These are phyloP conservation scores for Carassius gibelio DNA, from an alignment of 2,113 vertebrate species.

Conservation along the genomic window DNA sequence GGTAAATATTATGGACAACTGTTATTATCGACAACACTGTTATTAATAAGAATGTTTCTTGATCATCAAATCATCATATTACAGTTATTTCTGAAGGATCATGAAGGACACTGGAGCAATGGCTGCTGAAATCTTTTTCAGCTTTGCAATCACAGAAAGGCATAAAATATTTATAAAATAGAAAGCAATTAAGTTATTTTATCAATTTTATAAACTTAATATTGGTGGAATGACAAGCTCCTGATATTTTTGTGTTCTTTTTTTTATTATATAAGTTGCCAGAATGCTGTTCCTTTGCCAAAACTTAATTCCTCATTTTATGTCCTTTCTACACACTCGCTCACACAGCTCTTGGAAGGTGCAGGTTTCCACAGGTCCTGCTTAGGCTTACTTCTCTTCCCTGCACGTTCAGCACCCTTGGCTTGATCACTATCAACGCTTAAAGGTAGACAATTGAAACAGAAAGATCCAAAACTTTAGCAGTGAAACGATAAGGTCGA, in stretches of 20 bases:
- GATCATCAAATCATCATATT: background rate
- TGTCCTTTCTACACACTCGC: conserved; percentile 79
- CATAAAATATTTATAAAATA: background rate
- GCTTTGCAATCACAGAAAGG: background rate
- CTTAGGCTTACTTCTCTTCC: conserved; percentile 84
- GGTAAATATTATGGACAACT: no score
- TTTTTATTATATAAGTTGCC: no score
- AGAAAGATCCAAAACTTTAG: background rate
- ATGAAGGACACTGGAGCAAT: background rate
- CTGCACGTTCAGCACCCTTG: conserved; percentile 87
- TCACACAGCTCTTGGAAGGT: conserved; percentile 93
- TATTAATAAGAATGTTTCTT: background rate
- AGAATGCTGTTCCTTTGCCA: no score
- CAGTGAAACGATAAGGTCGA: conserved; percentile 76
- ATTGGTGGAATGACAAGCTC: background rate
- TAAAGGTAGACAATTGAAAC: background rate
- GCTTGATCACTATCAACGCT: conserved; percentile 88
- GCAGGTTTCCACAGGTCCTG: conserved; percentile 90
- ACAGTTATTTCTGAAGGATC: background rate
- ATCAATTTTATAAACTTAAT: background rate
- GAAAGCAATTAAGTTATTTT: no score
- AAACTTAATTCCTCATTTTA: background rate
- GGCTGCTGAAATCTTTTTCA: background rate
- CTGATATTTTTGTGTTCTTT: no score
- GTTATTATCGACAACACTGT: no score